Base-by-base conservation (phyloP, 2,888 invertebrate genomes). In the Clistopyga incitator region DNA sequence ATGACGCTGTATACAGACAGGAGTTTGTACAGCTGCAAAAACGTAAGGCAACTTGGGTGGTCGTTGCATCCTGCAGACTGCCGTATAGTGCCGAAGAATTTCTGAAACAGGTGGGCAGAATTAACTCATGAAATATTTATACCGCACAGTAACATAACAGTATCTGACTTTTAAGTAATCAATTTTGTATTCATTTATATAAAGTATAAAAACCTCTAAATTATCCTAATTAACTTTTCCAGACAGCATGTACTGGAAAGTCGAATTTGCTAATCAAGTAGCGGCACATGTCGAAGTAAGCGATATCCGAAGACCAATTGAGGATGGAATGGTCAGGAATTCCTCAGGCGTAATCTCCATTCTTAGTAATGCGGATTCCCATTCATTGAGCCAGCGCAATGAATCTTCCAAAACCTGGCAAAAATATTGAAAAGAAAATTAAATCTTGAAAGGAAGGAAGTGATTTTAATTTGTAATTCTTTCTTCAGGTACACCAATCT, bases 11-110 rank as follows among this genome's bases (percentile, higher is more conserved):
- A n/a, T n/a, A n/a, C n/a, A n/a, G n/a, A n/a, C n/a, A n/a, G n/a
- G n/a, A n/a, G n/a, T n/a, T 84, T 86, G 25, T 88, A 87, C n/a
- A 87, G 45, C 11, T 84, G 83, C 2, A 86, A 23, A 71, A 88
- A 87, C 2, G 85, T 87, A 1, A 81, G 78, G 15, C 61, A 71
- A n/a, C 34, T 71, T 34, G 77, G 80, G 56, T 79, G 70, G 67
- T 79, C 81, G 13, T 81, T 81, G n/a, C 72, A 61, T 11, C 78
- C 74, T 0, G 50, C 78, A 0, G 74, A 74, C 38, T 83, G 83
- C 10, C 76, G 61, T 13, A 79, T 67, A 2, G 82, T 77, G 34
- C 81, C 81, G 29, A 84, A 82, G 47, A 47, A 47, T 15, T 47
- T 47, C 47, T 13, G 47, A 47, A 47, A 47, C n/a, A n/a, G n/a